These are phyloP conservation scores for Catagonus wagneri DNA, from an alignment of 2,113 vertebrate genomes.

Conservation along the genomic window DNA sequence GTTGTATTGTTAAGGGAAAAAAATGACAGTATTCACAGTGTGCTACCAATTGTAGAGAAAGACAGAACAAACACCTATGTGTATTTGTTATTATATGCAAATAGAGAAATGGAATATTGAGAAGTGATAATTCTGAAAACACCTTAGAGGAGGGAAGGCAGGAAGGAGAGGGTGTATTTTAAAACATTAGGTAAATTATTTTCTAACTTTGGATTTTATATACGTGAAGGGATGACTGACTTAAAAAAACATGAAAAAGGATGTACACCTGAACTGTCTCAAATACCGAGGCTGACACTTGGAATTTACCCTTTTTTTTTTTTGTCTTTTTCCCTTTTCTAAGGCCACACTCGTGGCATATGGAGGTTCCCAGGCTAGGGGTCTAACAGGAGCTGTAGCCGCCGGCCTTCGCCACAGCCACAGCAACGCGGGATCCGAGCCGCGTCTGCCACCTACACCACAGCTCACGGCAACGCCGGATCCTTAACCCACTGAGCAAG, in stretches of 20 bases:
- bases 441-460: too few species aligned
- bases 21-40: neutral
- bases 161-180: neutral
- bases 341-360: too few species aligned
- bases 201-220: neutral
- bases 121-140: neutral
- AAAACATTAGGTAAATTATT: constrained; percentile 24
- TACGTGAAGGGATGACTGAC: neutral
- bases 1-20: neutral
- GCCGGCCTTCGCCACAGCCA: too few species aligned
- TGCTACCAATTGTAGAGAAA: neutral
- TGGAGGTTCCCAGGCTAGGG: too few species aligned
- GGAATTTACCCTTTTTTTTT: neutral
- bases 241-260: neutral
- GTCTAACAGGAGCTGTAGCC: too few species aligned
- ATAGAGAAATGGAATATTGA: neutral
- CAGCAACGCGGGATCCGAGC: too few species aligned
- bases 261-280: neutral
- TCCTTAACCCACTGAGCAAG: too few species aligned
- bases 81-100: neutral
- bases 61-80: neutral
- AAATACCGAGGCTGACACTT: neutral
- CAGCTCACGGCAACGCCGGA: too few species aligned
- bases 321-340: too few species aligned
- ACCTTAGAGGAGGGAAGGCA: neutral